Conservation (phyloP, 2,888 invertebrate species). For the Pteria penguin region DNA sequence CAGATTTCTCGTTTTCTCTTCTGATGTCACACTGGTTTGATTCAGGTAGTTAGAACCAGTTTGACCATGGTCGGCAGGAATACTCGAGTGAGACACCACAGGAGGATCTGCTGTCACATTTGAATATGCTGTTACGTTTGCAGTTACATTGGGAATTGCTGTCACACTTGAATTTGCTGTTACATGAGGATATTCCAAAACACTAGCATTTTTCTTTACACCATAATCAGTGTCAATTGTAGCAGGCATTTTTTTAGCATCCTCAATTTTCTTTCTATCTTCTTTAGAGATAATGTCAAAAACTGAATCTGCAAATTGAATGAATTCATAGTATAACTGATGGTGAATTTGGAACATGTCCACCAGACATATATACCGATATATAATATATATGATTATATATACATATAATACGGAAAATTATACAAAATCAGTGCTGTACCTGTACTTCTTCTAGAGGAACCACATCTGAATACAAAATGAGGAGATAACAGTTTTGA, state of each 20-base stretch:
- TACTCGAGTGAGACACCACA: not conserved
- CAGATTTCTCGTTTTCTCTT: not conserved
- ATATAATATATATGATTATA: too few relatives aligned
- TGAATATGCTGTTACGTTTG: constrained; percentile 4
- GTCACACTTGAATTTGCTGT: not conserved
- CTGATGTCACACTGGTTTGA: not conserved
- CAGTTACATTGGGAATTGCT: constrained; percentile 4
- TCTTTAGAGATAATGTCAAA: constrained; percentile 76
- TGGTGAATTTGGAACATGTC: too few relatives aligned
- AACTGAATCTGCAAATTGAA: constrained; percentile 69
- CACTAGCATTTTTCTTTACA: too few relatives aligned
- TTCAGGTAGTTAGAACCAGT: not conserved
- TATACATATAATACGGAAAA: too few relatives aligned
- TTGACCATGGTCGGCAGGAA: not conserved
- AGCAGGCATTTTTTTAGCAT: constrained; percentile 44
- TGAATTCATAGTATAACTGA: too few relatives aligned
- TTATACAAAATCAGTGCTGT: too few relatives aligned
- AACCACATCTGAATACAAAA: too few relatives aligned
- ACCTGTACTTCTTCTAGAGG: too few relatives aligned
- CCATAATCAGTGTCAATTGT: too few relatives aligned
- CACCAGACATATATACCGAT: too few relatives aligned
- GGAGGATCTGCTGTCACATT: constrained; percentile 1
- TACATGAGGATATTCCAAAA: not conserved
- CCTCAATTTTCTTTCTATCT: constrained; percentile 70
- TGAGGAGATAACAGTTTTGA: too few relatives aligned